A percentile compares a stretch with the other conserved stretches of the same genome.
Evolutionary conservation across 2,888 invertebrate genomes (phyloP).

Genomic region (Temnothorax ravouxi): DNA sequence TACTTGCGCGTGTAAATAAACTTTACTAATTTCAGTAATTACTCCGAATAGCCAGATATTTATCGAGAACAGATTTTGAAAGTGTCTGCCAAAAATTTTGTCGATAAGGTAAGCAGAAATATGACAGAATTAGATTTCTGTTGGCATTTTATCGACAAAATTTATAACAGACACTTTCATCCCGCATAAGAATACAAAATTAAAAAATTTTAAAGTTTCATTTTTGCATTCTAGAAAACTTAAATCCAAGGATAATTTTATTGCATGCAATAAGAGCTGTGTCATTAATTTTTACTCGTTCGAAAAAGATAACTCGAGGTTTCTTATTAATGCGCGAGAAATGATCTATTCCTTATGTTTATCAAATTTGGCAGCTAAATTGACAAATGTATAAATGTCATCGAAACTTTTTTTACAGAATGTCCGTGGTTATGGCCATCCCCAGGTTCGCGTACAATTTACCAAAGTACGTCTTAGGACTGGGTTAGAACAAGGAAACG

Average conservation of each 20-base stretch:
- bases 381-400: constrained; percentile 8
- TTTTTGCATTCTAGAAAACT: background rate
- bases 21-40: background rate
- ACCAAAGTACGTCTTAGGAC: constrained; percentile 95
- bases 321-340: background rate
- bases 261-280: background rate
- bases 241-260: background rate
- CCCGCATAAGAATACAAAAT: background rate
- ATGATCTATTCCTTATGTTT: background rate
- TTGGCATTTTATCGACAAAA: background rate
- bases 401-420: constrained; percentile 88
- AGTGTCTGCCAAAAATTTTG: background rate
- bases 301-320: background rate
- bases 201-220: background rate
- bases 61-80: no score
- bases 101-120: background rate
- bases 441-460: constrained; percentile 93
- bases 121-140: background rate
- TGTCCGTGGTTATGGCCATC: constrained; percentile 95
- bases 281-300: background rate
- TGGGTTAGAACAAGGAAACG: constrained; percentile 88
- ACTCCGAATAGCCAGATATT: no score
- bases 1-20: background rate
- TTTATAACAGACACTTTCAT: background rate
- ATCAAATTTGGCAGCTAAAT: constrained; percentile 59